Percentiles rank a stretch among this genome's conserved stretches.
Conservation (phyloP, 2,888 invertebrate genomes). For the Catocala nupta region DNA sequence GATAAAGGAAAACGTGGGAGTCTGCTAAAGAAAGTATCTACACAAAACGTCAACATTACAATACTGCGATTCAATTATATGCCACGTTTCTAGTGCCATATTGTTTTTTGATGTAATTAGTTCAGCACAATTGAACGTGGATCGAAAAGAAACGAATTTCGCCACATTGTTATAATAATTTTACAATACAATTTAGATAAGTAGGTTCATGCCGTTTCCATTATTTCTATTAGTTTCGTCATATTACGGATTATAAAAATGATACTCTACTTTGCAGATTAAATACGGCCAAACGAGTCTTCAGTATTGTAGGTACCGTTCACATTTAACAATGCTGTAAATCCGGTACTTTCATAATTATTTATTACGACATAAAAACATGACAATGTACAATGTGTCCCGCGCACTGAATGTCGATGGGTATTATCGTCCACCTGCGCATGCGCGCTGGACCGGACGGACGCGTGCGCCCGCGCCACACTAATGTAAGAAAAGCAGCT, state of each 20-base stretch:
- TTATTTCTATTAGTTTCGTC: constrained; percentile 16
- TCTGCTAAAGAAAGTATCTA: constrained; percentile 72
- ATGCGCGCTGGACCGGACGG: constrained; percentile 52
- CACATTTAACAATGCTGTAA: constrained; percentile 49
- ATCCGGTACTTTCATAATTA: constrained; percentile 50
- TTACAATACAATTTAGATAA: not conserved
- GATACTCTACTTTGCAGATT: constrained; percentile 27
- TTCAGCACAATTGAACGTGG: constrained; percentile 53
- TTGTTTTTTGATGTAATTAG: constrained; percentile 68
- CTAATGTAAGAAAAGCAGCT: constrained; percentile 50
- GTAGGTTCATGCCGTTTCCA: constrained; percentile 7
- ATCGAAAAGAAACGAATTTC: constrained; percentile 44
- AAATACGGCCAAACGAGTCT: constrained; percentile 21
- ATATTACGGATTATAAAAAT: constrained; percentile 21
- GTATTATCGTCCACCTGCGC: constrained; percentile 51
- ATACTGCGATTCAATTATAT: constrained; percentile 66
- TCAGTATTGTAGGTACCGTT: constrained; percentile 43
- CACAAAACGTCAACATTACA: constrained; percentile 64
- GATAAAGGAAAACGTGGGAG: constrained; percentile 85
- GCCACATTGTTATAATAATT: constrained; percentile 29
- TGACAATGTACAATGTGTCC: constrained; percentile 46
- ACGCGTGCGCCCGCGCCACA: constrained; percentile 63
- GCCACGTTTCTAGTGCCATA: constrained; percentile 70
- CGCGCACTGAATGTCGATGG: constrained; percentile 54
- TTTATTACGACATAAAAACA: constrained; percentile 54